Conservation (phyloP, 2,888 invertebrate species). For the Mellilla xanthometata region DNA sequence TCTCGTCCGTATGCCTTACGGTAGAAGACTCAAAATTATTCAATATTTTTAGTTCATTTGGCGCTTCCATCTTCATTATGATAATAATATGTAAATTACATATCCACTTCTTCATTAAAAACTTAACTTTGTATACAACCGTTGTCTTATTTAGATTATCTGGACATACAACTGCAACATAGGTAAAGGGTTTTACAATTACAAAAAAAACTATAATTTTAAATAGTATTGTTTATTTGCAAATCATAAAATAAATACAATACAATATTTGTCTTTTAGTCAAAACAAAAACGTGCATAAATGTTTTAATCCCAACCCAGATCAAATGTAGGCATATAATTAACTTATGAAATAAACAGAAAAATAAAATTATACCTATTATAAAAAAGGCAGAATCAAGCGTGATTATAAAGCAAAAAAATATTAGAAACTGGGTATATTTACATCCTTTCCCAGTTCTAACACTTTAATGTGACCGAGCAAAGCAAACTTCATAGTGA, state of each 20-base stretch:
- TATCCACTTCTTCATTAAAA: too few species aligned
- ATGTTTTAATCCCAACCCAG: conserved; percentile 34
- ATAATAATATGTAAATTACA: too few species aligned
- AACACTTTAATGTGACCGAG: conserved; percentile 21
- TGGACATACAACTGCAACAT: too few species aligned
- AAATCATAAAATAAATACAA: conserved; percentile 55
- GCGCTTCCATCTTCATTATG: too few species aligned
- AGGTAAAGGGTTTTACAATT: too few species aligned
- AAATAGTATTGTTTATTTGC: conserved; percentile 23
- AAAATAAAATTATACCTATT: conserved; percentile 7
- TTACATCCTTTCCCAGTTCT: conserved; percentile 13
- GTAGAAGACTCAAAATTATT: too few species aligned
- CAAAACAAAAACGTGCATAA: conserved; percentile 15
- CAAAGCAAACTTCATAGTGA: conserved; percentile 22
- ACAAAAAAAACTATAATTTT: conserved; percentile 9
- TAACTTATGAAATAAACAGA: conserved; percentile 28
- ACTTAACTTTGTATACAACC: too few species aligned
- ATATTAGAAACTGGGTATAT: conserved; percentile 6
- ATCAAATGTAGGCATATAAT: conserved; percentile 23
- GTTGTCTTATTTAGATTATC: too few species aligned
- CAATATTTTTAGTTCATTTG: too few species aligned
- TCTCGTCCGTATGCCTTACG: too few species aligned
- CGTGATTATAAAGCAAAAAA: too few species aligned
- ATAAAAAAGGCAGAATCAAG: neutral
- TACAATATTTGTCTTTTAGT: conserved; percentile 51